Evolutionary conservation across 2,797 vertebrate genomes (phyloP).

Genomic region (Enteromius fasciolatus): DNA sequence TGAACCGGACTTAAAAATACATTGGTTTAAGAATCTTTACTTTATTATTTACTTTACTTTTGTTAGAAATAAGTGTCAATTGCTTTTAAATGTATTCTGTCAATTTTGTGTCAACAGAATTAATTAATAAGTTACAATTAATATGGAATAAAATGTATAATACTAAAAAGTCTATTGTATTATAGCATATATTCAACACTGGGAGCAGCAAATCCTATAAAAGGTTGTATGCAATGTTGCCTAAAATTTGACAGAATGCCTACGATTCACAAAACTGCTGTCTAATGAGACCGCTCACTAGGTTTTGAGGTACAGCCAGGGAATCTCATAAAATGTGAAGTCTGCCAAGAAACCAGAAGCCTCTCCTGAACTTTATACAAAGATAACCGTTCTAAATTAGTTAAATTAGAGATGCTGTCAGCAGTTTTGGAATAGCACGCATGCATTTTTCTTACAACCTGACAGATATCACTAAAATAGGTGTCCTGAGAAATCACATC

Average conservation of each 20-base stretch:
- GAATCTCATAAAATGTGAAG: conserved; percentile 6
- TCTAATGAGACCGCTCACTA: neutral
- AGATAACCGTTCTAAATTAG: conserved; percentile 5
- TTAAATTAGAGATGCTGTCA: conserved; percentile 4
- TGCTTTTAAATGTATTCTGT: neutral
- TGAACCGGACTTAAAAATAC: neutral
- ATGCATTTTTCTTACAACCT: neutral
- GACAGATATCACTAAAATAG: conserved; percentile 9
- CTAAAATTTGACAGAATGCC: neutral
- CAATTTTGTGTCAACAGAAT: neutral
- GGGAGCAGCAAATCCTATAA: neutral
- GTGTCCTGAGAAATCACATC: conserved; percentile 16
- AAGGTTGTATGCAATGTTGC: neutral
- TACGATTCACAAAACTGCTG: neutral
- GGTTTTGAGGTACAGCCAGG: neutral
- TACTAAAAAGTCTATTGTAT: neutral
- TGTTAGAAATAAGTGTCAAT: neutral
- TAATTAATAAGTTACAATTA: too few relatives aligned
- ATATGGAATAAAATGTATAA: neutral
- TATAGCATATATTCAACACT: neutral
- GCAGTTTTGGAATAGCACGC: neutral
- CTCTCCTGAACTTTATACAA: neutral
- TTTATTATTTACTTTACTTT: neutral
- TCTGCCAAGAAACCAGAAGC: neutral
- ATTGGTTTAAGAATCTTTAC: neutral